Base-by-base conservation (phyloP, 2,797 vertebrate genomes). In the Tinamus major region DNA sequence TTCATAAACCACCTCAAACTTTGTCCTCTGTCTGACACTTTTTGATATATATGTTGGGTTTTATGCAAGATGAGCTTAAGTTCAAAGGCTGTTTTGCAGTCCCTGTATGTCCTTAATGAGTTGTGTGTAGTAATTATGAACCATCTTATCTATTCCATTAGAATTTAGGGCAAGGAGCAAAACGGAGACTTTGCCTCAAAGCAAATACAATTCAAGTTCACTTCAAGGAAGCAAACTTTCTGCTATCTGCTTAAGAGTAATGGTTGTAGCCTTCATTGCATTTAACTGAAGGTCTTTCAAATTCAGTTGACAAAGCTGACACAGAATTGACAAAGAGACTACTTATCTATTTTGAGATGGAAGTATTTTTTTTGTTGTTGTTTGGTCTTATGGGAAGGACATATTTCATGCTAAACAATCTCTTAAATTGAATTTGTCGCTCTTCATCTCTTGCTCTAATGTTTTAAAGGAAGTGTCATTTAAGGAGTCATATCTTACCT, bases 381-480 rank as follows among this genome's bases (percentile, higher is more conserved):
- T n/a, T 85, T 90, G 21, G 41, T 90, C 31, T 58, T 89, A 51
- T 53, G 65, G 46, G 74, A 62, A 69, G 87, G 75, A 65, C 48
- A 87, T 92, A 78, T 41, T 85, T 94, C 82, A 87, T 83, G 39
- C 65, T 90, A 96, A 96, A 82, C 0, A 27, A 91, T 74, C 67
- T 94, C 81, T 87, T 92, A 96, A 94, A 82, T 94, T 94, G 41
- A 85, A 53, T 94, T 95, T 89, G 5, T 5, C n/a, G 51, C 55
- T 79, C 68, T 90, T 97, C 58, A 79, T 79, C 35, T 89, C 95
- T 88, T 71, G 46, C 77, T 95, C 24, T 90, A 89, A 74, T 94
- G 77, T 91, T 96, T 96, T 93, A 96, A 91, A 81, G 48, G n/a
- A 90, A 94, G 41, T 91, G 92, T 86, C 93, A 93, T 94, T 96